Conservation (phyloP, 2,113 vertebrate species). For the Canis aureus region DNA sequence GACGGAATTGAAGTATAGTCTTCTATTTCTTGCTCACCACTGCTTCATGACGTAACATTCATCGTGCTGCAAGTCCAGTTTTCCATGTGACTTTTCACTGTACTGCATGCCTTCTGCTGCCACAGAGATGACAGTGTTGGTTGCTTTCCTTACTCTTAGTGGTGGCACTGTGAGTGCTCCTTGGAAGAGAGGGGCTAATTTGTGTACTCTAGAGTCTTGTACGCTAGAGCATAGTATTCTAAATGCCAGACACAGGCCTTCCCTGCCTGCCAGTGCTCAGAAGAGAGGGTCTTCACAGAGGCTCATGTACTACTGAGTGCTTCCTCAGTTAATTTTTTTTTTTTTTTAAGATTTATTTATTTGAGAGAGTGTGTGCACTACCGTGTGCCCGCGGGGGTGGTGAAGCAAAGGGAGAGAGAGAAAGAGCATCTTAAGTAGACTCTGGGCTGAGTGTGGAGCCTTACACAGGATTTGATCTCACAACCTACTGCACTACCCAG, state of each 20-base stretch:
- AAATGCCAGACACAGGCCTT: not conserved
- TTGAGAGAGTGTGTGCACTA: not conserved
- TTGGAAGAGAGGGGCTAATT: not conserved
- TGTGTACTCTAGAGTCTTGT: constrained; percentile 32
- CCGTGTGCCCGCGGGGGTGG: not conserved
- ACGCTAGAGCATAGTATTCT: not conserved
- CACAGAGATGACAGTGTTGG: not conserved
- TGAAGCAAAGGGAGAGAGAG: not conserved
- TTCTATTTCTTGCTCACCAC: not conserved
- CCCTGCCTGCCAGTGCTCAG: not conserved
- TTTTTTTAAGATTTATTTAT: not conserved
- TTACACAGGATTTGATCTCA: not conserved
- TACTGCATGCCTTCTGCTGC: not conserved
- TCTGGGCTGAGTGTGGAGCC: not conserved
- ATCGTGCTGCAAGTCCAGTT: not conserved
- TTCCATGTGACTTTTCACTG: not conserved
- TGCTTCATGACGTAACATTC: not conserved
- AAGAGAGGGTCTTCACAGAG: constrained; percentile 15
- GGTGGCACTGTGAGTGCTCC: constrained; percentile 12
- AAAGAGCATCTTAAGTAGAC: not conserved
- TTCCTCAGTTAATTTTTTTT: not conserved
- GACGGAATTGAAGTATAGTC: not conserved
- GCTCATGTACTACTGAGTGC: not conserved
- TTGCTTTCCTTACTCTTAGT: constrained; percentile 40
- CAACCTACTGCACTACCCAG: not conserved